Base-by-base conservation (phyloP, 1,140 invertebrate genomes). In the Diorhabda sublineata region DNA sequence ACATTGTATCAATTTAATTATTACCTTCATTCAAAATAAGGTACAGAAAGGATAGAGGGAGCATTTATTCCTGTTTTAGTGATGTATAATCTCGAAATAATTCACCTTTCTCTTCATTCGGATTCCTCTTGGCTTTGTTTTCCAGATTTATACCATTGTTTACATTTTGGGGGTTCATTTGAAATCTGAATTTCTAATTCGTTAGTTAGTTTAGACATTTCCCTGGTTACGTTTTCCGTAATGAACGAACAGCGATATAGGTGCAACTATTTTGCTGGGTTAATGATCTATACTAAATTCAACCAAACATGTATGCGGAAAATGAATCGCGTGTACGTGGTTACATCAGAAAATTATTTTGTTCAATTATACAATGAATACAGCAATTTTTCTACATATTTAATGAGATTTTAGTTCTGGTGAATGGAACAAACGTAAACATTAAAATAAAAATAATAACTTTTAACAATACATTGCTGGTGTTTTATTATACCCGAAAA, bases 101-200 rank as follows among this genome's bases (percentile, higher is more conserved):
- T 76, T 75, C 74, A 72, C 77, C 77, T 78, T 77, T 74, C 69
- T 75, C 71, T 73, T 78, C 76, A 76, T 78, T 78, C 74, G 72
- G 71, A 74, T 75, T 74, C 73, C 71, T 75, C 75, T 76, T 74
- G 73, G 73, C 74, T 79, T 80, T 80, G 78, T 79, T 79, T 77
- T 78, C 73, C 72, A 77, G 77, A 79, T 79, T 80, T 78, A 78
- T 77, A 78, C 78, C 78, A 80, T 80, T 80, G 79, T 80, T 80
- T 79, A 79, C 79, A 78, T 77, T 77, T 73, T 75, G 76, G 79
- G 77, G 47, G 47, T 52, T 52, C 47, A 52, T 52, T 52, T 52
- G 47, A 52, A 52, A 52, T 52, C 47, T 52, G 47, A 52, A 52
- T 52, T 52, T 52, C 47, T 52, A 52, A 52, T 52, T 52, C 47